Evolutionary conservation across 2,888 invertebrate species (phyloP).

Genomic region (Morpho achilles): DNA sequence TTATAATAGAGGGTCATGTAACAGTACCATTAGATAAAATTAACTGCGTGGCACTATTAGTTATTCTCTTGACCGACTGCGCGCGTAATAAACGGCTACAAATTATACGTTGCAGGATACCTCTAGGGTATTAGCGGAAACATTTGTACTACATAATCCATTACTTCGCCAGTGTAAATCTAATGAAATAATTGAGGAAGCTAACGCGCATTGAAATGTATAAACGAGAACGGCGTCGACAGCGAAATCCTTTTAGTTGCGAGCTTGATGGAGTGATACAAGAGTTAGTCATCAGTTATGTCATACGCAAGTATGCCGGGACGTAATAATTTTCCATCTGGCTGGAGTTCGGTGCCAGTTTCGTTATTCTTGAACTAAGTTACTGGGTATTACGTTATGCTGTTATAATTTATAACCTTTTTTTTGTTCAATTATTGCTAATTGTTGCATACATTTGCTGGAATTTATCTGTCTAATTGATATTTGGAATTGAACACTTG

Average conservation of each 20-base stretch:
- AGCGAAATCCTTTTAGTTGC: conserved; percentile 50
- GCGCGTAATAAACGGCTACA: conserved; percentile 4
- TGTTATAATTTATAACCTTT: conserved; percentile 5
- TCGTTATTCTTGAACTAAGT: conserved; percentile 35
- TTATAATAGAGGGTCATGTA: conserved; percentile 48
- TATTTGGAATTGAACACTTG: no score
- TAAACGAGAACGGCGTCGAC: conserved; percentile 44
- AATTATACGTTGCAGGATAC: conserved; percentile 8
- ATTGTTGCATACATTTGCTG: no score
- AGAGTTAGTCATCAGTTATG: conserved; percentile 37
- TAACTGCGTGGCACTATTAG: conserved; percentile 32
- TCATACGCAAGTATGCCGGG: conserved; percentile 42
- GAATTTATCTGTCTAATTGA: no score
- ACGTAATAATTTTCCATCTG: conserved; percentile 56
- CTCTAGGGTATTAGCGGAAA: conserved; percentile 1
- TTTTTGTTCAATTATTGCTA: neutral
- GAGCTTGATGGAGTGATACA: conserved; percentile 43
- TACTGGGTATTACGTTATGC: conserved; percentile 35
- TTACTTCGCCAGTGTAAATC: conserved; percentile 8
- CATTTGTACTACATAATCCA: conserved; percentile 7
- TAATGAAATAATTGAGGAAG: conserved; percentile 27
- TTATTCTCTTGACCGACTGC: conserved; percentile 26
- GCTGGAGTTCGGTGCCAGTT: conserved; percentile 48
- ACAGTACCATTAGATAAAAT: conserved; percentile 42
- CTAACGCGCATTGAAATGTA: conserved; percentile 43